These are phyloP conservation scores for Micrasema minimum DNA, from an alignment of 1,140 invertebrate species.

Conservation along the genomic window DNA sequence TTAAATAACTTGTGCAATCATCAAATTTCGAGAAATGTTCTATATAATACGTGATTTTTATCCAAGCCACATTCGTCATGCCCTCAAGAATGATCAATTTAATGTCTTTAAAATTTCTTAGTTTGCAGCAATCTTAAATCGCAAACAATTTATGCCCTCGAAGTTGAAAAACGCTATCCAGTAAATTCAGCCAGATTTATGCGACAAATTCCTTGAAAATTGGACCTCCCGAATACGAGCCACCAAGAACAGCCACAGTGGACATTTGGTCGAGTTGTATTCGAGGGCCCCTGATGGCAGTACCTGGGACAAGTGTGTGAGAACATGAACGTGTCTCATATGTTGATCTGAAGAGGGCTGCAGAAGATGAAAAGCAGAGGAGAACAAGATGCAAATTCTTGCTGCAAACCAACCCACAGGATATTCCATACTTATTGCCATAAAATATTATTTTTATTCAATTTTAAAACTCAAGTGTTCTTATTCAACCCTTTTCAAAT, in stretches of 20 bases:
- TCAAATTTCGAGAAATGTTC: constrained; percentile 3
- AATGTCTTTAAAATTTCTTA: constrained; percentile 39
- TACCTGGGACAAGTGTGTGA: too few species aligned
- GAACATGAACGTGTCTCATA: too few species aligned
- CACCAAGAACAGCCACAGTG: constrained; percentile 45
- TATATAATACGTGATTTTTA: not conserved
- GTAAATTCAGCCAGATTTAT: too few species aligned
- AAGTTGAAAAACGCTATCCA: too few species aligned
- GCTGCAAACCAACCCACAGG: too few species aligned
- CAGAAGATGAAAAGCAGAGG: too few species aligned
- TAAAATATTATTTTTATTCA: not conserved
- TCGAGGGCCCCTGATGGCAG: too few species aligned
- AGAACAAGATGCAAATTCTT: too few species aligned
- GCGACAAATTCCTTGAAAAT: constrained; percentile 43
- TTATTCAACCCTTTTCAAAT: constrained; percentile 1
- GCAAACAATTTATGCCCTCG: too few species aligned
- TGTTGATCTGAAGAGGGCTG: too few species aligned
- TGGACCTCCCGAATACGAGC: constrained; percentile 47
- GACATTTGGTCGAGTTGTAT: constrained; percentile 52
- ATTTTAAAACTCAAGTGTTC: not conserved
- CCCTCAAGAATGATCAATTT: not conserved
- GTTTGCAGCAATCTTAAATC: constrained; percentile 34
- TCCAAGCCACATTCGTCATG: not conserved
- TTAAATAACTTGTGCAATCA: not conserved
- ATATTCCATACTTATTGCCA: constrained; percentile 35